Conservation (phyloP, 1,140 invertebrate species). For the Magallana ariakensis region DNA sequence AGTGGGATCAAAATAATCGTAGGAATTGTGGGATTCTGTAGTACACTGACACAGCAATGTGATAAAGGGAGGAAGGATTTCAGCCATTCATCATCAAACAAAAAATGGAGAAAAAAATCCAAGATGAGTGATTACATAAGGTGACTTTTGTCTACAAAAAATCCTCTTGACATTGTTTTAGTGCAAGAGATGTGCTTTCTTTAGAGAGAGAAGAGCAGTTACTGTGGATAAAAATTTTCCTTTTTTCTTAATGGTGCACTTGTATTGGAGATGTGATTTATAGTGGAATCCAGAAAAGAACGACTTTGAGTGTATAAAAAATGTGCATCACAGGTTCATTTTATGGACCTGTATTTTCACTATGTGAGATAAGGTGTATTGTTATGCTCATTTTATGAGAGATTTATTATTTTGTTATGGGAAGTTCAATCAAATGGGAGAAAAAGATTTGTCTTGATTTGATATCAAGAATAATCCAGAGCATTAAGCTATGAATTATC, state of each 20-base stretch:
- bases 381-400: too few relatives aligned
- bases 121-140: not conserved
- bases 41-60: not conserved
- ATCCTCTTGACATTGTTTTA: constrained; percentile 1
- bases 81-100: not conserved
- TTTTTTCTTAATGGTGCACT: not conserved
- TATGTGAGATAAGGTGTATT: too few relatives aligned
- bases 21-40: not conserved
- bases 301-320: not conserved
- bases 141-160: not conserved
- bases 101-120: not conserved
- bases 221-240: not conserved
- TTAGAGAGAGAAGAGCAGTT: not conserved
- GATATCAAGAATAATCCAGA: too few relatives aligned
- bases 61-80: not conserved
- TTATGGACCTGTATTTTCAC: not conserved
- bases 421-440: too few relatives aligned
- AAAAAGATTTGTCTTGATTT: too few relatives aligned
- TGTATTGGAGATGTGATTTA: not conserved
- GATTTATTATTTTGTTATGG: too few relatives aligned
- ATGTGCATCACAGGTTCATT: not conserved
- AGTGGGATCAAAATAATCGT: not conserved
- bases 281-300: constrained; percentile 17
- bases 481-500: too few relatives aligned
- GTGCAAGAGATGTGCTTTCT: not conserved